Evolutionary conservation across 2,888 invertebrate genomes (phyloP), one percentile per base, ranked within the genome.

Genomic region (Leucania comma): DNA sequence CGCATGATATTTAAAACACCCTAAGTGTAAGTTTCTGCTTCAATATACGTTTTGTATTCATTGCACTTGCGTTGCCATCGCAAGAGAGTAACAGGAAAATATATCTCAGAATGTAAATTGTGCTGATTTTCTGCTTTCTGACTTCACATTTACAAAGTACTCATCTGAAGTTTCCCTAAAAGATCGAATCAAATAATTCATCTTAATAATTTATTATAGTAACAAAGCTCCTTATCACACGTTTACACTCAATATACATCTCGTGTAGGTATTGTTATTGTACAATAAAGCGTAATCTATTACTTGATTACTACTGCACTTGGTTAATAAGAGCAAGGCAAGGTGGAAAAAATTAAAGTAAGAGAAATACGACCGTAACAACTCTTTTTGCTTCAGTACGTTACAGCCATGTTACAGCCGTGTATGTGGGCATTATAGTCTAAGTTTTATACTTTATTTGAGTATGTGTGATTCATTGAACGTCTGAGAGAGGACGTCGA

Each of bases 141-240:
- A 29, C 69, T 51, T 68, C 29, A 42, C 14, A 32, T 53, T 68
- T 70, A 12, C 17, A 42, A 70, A 70, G n/a, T 42, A 48, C 20
- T 48, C 0, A 48, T n/a, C 9, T 26, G 3, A 32, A 50, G 3
- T 8, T 10, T 22, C 20, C 14, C 17, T n/a, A 38, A 22, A 10
- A 62, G 29, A 20, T 46, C 2, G 17, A 32, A 62, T 29, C 3
- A 14, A 67, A 22, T 50, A 0, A 4, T 29, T 46, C 4, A 6
- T 20, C 17, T 20, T 50, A 20, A 20, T 46, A 17, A 14, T 42
- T 42, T 46, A n/a, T 29, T 29, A 48, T 48, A 8, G 51, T 22
- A 24, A 12, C 5, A 1, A 14, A 14, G 8, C n/a, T n/a, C n/a
- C n/a, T n/a, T 48, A 48, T n/a, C n/a, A n/a, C 46, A 46, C 2